These are phyloP conservation scores for Nebria ingens DNA, from an alignment of 1,140 invertebrate species.

Conservation along the genomic window DNA sequence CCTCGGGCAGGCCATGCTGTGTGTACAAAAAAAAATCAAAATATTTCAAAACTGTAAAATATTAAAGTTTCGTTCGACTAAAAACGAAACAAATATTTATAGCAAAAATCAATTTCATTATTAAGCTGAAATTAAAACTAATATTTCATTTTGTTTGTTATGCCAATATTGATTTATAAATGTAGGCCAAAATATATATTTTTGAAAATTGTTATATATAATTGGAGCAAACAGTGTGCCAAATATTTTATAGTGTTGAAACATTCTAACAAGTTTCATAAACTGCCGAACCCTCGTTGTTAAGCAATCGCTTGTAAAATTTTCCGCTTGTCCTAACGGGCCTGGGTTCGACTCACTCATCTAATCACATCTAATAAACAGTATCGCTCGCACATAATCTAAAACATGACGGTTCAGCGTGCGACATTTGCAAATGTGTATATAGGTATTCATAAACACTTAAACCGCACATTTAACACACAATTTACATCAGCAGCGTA, in stretches of 20 bases:
- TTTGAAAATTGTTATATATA: no score
- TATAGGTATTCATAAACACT: conserved; percentile 3
- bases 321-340: conserved; percentile 1
- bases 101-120: neutral
- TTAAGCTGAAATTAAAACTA: neutral
- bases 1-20: no score
- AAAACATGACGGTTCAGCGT: neutral
- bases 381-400: conserved; percentile 1
- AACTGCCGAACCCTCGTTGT: neutral
- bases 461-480: conserved; percentile 7
- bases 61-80: no score
- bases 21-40: no score
- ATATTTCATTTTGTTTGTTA: neutral
- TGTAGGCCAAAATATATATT: no score
- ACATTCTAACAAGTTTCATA: neutral
- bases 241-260: neutral
- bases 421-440: no score
- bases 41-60: no score
- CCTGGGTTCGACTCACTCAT: neutral
- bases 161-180: neutral
- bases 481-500: conserved; percentile 1
- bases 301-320: neutral
- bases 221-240: neutral
- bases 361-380: neutral
- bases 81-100: neutral